These are phyloP conservation scores for Elysia crispata DNA, from an alignment of 2,888 invertebrate genomes.

Conservation along the genomic window DNA sequence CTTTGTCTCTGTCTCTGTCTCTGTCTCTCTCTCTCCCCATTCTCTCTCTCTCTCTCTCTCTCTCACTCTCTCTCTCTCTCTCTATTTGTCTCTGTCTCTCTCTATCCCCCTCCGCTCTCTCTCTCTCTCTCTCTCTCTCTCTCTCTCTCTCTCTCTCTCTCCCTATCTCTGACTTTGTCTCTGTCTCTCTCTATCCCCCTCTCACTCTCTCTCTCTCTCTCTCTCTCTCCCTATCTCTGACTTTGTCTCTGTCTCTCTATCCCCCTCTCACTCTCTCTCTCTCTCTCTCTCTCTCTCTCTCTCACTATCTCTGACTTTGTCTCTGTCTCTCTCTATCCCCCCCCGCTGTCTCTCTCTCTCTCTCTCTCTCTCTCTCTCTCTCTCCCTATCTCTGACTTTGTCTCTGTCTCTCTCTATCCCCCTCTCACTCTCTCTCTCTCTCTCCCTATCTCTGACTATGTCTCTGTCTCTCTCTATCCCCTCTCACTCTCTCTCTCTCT, in stretches of 20 bases:
- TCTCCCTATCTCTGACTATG: neutral
- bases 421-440: neutral
- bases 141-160: neutral
- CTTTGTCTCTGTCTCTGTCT: too few relatives aligned
- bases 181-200: too few relatives aligned
- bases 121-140: neutral
- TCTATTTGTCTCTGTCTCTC: neutral
- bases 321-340: too few relatives aligned
- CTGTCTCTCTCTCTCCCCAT: neutral
- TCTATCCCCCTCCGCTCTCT: too few relatives aligned
- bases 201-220: neutral
- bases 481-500: neutral
- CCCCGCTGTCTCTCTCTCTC: neutral
- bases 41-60: neutral
- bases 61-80: neutral
- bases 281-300: neutral
- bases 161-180: neutral
- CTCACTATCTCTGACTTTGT: too few relatives aligned
- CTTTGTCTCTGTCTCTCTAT: too few relatives aligned
- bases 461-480: too few relatives aligned
- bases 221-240: conserved; percentile 1
- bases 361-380: neutral
- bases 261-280: neutral
- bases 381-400: neutral
- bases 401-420: neutral